Evolutionary conservation across 2,113 vertebrate species (phyloP).

Genomic region (Todiramphus chloris): DNA sequence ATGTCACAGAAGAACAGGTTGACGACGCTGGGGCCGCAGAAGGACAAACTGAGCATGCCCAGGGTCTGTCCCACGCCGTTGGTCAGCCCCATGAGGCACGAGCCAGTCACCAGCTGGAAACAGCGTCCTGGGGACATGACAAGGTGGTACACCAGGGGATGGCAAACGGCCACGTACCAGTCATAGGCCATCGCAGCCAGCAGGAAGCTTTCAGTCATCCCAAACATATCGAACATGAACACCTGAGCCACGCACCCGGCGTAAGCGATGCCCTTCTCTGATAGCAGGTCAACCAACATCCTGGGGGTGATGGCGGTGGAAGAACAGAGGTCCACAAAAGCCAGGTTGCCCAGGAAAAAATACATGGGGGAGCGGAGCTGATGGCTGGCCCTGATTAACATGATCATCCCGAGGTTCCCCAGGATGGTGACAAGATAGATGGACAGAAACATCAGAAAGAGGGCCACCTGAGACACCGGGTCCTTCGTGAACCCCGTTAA

Average conservation of each 20-base stretch:
- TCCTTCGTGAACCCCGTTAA: neutral
- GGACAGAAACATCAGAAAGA: slow-evolving; percentile 1
- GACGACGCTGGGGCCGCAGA: neutral
- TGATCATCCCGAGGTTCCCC: neutral
- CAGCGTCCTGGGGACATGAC: neutral
- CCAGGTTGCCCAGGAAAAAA: slow-evolving; percentile 7
- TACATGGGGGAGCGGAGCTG: neutral
- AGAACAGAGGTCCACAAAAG: neutral
- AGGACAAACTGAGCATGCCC: neutral
- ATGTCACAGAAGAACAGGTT: slow-evolving; percentile 38
- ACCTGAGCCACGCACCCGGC: neutral
- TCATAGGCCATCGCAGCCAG: neutral
- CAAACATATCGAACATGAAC: neutral
- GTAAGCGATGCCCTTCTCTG: neutral
- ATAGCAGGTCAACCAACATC: neutral
- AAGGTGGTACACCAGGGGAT: neutral
- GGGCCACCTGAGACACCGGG: accelerated
- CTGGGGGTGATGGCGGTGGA: neutral
- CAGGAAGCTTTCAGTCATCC: neutral
- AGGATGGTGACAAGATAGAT: neutral
- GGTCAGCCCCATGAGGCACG: neutral
- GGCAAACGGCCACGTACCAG: neutral
- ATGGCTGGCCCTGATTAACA: neutral
- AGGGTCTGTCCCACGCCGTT: neutral
- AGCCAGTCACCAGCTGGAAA: neutral